Base-by-base conservation (phyloP, 64 coral and sea anemone genomes). In the Pachyseris speciosa region DNA sequence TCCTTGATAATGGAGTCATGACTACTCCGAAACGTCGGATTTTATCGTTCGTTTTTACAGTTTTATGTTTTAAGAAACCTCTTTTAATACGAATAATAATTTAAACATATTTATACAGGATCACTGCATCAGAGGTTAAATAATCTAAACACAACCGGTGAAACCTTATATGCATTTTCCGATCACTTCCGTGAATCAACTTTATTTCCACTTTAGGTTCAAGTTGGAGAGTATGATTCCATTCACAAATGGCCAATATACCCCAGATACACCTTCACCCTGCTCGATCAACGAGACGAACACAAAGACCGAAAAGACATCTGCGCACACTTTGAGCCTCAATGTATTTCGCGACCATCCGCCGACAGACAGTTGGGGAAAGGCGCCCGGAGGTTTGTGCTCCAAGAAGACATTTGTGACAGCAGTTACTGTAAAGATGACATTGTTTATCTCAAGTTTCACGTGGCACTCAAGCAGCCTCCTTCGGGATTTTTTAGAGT, bases 341-440 rank as follows among this genome's bases (percentile, higher is more conserved):
- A 99, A 28, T 72, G 86, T 26, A 99, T 99, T 48, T 86, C 87
- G 0, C 84, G 97, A 51, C 97, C 97, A 0, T 88, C 81, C 1
- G 84, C 89, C 52, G 93, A 99, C 72, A 83, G 97, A 42, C 94
- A 99, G 69, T 94, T 99, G 1, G 97, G 97, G 9, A 99, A 99
- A 91, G 97, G 97, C 22, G 97, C 97, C 2, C 57, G 97, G 13
- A 78, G 94, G 43, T 99, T 99, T n/a, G 97, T 99, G 16, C 83
- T 93, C 9, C 97, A 99, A 67, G 81, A 90, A 22, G 94, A 95
- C 8, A 85, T 95, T 36, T 84, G 86, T 29, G 80, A 91, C 43
- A 80, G 70, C 13, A 87, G 80, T 11, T 99, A 95, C 67, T 95
- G 97, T 48, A 99, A 99, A 44, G 87, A 99, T 57, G 79, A 99